Percentiles rank a stretch among this genome's conserved stretches.
phyloP scores from a whole-genome alignment of 1,140 invertebrate genomes.

The Steinernema feltiae region DNA sequence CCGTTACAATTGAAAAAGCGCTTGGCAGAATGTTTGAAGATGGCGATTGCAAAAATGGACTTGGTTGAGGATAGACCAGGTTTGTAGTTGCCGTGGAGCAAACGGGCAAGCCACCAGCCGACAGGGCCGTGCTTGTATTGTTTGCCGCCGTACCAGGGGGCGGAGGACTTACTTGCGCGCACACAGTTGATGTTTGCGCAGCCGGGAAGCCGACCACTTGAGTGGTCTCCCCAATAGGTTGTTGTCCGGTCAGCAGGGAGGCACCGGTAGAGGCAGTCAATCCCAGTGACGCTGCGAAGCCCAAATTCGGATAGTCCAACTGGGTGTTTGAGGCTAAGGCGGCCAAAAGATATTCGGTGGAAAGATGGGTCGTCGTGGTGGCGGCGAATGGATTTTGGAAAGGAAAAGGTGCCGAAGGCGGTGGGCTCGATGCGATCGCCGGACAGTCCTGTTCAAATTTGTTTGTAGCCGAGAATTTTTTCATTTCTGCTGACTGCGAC shows the following conservation, averaged over 20 bases:
- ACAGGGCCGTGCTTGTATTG: slow-evolving; percentile 13
- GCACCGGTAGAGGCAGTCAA: background rate
- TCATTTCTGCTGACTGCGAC: background rate
- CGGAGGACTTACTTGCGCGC: slow-evolving; percentile 10
- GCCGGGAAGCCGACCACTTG: slow-evolving; percentile 14
- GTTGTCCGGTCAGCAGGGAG: slow-evolving; percentile 2
- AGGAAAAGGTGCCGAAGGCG: background rate
- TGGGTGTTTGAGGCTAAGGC: slow-evolving; percentile 2
- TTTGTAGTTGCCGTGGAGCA: background rate
- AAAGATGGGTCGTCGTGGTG: slow-evolving; percentile 1
- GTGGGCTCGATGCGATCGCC: background rate
- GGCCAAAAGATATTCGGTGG: slow-evolving; percentile 2
- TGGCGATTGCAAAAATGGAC: slow-evolving; percentile 13
- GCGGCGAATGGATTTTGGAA: background rate
- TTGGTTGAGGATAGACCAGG: background rate
- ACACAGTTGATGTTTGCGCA: background rate
- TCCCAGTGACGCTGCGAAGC: background rate
- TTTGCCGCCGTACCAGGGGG: slow-evolving; percentile 12
- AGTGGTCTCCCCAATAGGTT: slow-evolving; percentile 10
- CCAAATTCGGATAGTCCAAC: background rate
- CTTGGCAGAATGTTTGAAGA: background rate
- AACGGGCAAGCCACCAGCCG: slow-evolving; percentile 14
- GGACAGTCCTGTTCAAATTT: slow-evolving; percentile 12
- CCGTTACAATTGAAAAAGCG: slow-evolving; percentile 2
- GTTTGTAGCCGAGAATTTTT: slow-evolving; percentile 7